phyloP scores from a whole-genome alignment of 2,888 invertebrate genomes.

The Panorpa germanica region DNA sequence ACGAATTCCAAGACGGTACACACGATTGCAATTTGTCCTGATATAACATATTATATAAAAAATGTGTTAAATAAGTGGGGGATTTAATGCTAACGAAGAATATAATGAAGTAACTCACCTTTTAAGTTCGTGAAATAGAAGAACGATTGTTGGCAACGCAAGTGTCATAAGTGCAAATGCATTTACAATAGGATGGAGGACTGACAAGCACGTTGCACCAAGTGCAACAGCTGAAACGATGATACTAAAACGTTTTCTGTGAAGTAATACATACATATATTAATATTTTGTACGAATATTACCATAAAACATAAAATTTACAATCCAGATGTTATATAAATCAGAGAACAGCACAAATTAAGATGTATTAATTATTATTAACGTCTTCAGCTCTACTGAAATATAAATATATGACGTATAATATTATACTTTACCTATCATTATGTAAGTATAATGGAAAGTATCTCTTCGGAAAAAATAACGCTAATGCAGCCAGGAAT shows the following conservation, averaged over 20 bases:
- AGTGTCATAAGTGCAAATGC: constrained; percentile 65
- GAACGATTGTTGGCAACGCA: constrained; percentile 44
- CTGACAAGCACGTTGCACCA: constrained; percentile 43
- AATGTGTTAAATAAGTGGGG: constrained; percentile 1
- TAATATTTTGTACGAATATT: too few relatives aligned
- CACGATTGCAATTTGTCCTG: constrained; percentile 40
- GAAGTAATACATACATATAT: constrained; percentile 15
- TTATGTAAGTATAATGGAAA: constrained; percentile 46
- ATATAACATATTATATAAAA: constrained; percentile 15
- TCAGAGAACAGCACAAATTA: constrained; percentile 1
- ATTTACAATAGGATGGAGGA: constrained; percentile 62
- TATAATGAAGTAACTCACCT: constrained; percentile 27
- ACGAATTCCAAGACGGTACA: constrained; percentile 51
- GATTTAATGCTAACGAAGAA: constrained; percentile 4
- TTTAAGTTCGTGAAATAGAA: constrained; percentile 45
- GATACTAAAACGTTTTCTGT: constrained; percentile 39
- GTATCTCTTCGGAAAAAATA: constrained; percentile 51
- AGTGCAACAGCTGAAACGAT: constrained; percentile 37
- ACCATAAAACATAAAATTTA: background rate
- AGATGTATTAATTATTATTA: background rate
- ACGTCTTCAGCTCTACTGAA: constrained; percentile 4
- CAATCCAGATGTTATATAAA: background rate
- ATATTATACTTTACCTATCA: constrained; percentile 32
- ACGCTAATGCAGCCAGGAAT: constrained; percentile 54
- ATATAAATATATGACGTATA: constrained; percentile 13